These are phyloP conservation scores for Charina bottae DNA, from an alignment of 2,113 vertebrate species.

Conservation along the genomic window DNA sequence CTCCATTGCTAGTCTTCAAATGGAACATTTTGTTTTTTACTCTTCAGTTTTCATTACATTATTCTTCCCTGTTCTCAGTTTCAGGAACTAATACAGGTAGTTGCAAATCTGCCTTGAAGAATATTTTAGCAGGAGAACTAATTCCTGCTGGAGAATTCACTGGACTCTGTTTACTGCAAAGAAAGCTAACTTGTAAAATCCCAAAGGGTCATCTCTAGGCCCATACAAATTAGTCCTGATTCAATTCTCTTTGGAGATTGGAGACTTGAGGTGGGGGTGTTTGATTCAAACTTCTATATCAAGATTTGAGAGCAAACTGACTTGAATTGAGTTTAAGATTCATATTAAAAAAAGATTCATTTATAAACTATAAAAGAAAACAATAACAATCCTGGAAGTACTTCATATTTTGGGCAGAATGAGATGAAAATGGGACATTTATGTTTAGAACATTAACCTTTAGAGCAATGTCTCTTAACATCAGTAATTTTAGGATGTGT, in stretches of 20 bases:
- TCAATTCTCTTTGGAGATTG: not conserved
- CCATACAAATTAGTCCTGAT: not conserved
- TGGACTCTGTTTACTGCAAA: not conserved
- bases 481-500: not conserved
- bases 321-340: not conserved
- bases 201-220: not conserved
- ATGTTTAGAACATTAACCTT: not conserved
- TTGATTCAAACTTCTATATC: not conserved
- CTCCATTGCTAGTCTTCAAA: slow-evolving; percentile 39
- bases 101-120: slow-evolving; percentile 29
- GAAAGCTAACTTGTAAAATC: not conserved
- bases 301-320: not conserved
- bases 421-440: not conserved
- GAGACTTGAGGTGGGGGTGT: not conserved
- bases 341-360: not conserved
- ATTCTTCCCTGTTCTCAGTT: slow-evolving; percentile 9
- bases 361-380: not conserved
- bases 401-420: not conserved
- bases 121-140: not conserved
- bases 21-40: slow-evolving; percentile 34
- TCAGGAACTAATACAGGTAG: slow-evolving; percentile 18
- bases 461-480: not conserved
- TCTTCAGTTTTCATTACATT: slow-evolving; percentile 37
- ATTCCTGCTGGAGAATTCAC: slow-evolving; percentile 18
- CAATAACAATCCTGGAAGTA: not conserved